Base-by-base conservation (phyloP, 2,113 vertebrate genomes). In the Cyprinodon brontotheroides region DNA sequence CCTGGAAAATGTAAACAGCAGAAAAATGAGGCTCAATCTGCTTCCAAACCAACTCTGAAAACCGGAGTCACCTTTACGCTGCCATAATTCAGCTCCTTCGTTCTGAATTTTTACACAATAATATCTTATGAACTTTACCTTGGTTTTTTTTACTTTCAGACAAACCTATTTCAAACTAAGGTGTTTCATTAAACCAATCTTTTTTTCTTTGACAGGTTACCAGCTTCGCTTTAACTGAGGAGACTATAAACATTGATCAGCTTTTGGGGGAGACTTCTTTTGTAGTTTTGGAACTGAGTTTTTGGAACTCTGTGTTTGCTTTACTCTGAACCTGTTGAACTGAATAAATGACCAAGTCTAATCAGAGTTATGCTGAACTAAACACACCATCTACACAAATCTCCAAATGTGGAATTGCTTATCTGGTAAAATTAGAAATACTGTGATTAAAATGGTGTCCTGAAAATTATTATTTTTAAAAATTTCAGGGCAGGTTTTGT, bases 131-230 rank as follows among this genome's bases (percentile, higher is more conserved):
- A 17, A 17, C 17, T 64, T 1, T 17, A n/a, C 15, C 15, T 68
- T 57, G 50, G 1, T 67, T 17, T 50, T 68, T 29, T 60, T 11
- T n/a, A 22, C 50, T 38, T 47, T 47, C 7, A 37, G 12, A 62
- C 41, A 37, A 71, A 62, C 62, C 3, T 22, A 12, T 61, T 45
- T 72, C 70, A 72, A 29, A 72, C 38, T 40, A 12, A n/a, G 47
- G 17, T 11, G 36, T 29, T 29, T 45, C 39, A 29, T 38, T 63
- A 17, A 5, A n/a, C 5, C 17, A 38, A 7, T 61, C 37, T 61
- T 36, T 61, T 38, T 7, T 61, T 59, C 47, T 47, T n/a, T 72
- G 15, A 17, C 41, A 7, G 6, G 5, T 47, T 69, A 39, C 17
- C 67, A 59, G 20, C 15, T 50, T 14, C 4, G 3, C 47, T 50